phyloP scores from a whole-genome alignment of 2,797 vertebrate species.

The Alauda arvensis region DNA sequence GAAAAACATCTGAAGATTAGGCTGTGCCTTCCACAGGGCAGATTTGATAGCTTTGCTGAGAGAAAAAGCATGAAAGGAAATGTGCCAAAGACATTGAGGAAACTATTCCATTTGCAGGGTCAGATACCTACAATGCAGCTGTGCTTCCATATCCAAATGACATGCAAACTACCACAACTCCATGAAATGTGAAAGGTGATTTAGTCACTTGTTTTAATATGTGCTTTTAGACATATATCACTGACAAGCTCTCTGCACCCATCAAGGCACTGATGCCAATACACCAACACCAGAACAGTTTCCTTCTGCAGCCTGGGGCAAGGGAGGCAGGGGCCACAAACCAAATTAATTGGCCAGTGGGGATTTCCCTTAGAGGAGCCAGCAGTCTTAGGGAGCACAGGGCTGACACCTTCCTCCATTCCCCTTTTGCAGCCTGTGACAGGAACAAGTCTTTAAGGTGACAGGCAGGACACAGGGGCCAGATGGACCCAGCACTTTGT shows the following conservation, averaged over 20 bases:
- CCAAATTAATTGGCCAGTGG: not conserved
- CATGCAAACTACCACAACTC: not conserved
- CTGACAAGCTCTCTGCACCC: not conserved
- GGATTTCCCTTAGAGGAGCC: not conserved
- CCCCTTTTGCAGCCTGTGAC: not conserved
- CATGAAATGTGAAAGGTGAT: not conserved
- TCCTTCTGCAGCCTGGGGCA: not conserved
- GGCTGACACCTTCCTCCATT: not conserved
- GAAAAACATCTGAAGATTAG: not conserved
- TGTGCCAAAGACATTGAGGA: not conserved
- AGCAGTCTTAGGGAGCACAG: not conserved
- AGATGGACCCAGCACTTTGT: not conserved
- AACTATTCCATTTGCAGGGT: not conserved
- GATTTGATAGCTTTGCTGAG: not conserved
- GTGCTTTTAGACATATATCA: not conserved
- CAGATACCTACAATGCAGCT: not conserved
- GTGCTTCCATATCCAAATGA: not conserved
- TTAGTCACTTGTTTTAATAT: not conserved
- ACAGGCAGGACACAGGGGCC: not conserved
- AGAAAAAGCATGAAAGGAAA: slow-evolving; percentile 2
- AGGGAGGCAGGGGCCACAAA: not conserved
- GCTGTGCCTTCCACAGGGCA: not conserved
- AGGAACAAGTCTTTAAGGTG: not conserved
- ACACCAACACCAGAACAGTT: not conserved
- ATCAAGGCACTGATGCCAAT: not conserved